Evolutionary conservation across 2,113 vertebrate species (phyloP).

Genomic region (Triplophysa tibetana): DNA sequence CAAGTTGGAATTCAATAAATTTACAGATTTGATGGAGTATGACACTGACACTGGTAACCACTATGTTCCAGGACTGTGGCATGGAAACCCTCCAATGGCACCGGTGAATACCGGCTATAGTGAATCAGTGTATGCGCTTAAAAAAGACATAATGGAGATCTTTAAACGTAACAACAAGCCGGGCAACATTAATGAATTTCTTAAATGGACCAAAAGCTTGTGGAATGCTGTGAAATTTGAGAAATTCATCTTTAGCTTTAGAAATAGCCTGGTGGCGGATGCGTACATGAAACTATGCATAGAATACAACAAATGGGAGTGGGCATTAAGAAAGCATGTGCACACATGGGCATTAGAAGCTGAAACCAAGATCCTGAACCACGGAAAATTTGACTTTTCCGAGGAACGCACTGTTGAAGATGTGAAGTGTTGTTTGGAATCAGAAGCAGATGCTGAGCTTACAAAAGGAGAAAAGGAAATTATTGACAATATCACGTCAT

Average conservation of each 20-base stretch:
- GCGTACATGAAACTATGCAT: constrained; percentile 49
- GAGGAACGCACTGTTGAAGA: neutral
- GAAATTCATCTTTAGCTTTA: constrained; percentile 61
- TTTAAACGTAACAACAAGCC: neutral
- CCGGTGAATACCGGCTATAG: constrained; percentile 69
- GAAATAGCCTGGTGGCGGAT: constrained; percentile 54
- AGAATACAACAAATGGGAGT: constrained; percentile 49
- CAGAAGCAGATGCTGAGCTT: fast-evolving
- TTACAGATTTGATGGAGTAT: constrained; percentile 68
- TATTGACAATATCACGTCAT: constrained; percentile 15
- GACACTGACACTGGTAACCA: constrained; percentile 57
- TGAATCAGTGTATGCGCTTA: constrained; percentile 59
- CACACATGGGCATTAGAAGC: constrained; percentile 6
- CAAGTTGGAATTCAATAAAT: constrained; percentile 31
- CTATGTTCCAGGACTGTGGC: constrained; percentile 72
- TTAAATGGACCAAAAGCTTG: constrained; percentile 58
- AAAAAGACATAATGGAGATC: constrained; percentile 57
- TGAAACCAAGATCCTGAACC: constrained; percentile 59
- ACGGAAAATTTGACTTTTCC: constrained; percentile 12
- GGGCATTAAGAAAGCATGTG: constrained; percentile 33
- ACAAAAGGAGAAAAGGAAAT: constrained; percentile 44
- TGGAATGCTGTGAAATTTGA: constrained; percentile 69
- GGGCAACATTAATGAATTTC: constrained; percentile 47
- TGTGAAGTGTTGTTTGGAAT: fast-evolving
- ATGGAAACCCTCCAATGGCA: constrained; percentile 71